These are phyloP conservation scores for Smithornis capensis DNA, from an alignment of 2,113 vertebrate genomes.

Conservation along the genomic window DNA sequence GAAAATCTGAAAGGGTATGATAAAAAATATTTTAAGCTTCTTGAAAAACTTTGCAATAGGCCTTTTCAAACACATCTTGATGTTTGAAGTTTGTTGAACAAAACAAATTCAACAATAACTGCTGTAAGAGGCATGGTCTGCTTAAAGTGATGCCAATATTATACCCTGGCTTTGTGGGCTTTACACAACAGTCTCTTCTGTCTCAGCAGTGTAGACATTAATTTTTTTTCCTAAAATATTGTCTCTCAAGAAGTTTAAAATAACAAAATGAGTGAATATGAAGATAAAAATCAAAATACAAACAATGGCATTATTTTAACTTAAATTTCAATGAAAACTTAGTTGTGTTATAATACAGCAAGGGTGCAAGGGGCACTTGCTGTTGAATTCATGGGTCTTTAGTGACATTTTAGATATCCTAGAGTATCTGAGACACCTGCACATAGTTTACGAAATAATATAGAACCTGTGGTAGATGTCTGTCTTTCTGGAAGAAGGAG, in stretches of 20 bases:
- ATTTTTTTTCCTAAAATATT: not conserved
- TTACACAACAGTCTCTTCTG: not conserved
- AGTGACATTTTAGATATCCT: not conserved
- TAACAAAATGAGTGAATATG: not conserved
- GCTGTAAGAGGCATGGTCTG: not conserved
- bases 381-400: not conserved
- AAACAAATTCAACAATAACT: not conserved
- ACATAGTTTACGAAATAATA: not conserved
- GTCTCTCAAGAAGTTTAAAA: not conserved
- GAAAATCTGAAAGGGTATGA: not conserved
- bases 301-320: not conserved
- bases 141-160: not conserved
- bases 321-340: not conserved
- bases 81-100: not conserved
- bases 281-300: not conserved
- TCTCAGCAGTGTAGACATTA: not conserved
- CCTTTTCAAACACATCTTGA: not conserved
- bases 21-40: not conserved
- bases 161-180: not conserved
- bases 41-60: not conserved
- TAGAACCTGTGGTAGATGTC: not conserved
- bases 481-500: not conserved
- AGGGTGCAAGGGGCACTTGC: not conserved
- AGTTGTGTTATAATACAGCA: not conserved
- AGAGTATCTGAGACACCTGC: not conserved